Evolutionary conservation across 2,113 vertebrate genomes (phyloP), one percentile per base, ranked within the genome.

Genomic region (Neogobius melanostomus): DNA sequence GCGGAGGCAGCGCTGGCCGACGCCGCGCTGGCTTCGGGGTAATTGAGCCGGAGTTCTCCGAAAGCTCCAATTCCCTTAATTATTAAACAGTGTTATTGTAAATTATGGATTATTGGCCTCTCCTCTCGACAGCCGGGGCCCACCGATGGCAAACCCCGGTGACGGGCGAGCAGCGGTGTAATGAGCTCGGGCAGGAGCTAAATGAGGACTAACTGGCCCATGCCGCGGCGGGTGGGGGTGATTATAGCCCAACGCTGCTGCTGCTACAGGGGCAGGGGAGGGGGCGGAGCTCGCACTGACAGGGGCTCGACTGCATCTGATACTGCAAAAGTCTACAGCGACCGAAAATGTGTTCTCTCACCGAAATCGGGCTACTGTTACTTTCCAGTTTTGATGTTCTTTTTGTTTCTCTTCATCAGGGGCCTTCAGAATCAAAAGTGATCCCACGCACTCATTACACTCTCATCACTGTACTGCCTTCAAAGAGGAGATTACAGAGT

Each of bases 81-180:
- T 91, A 89, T 88, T 89, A 84, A 90, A 52, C 50, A 87, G 77
- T 80, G 82, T 87, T 90, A 82, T 84, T 89, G 81, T 91, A 86
- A 88, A 89, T 88, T 85, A 85, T 87, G 80, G 86, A 91, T 89
- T 90, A 85, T 87, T 85, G 83, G 81, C 80, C 87, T 53, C 82
- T 66, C 43, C 73, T 64, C 52, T 62, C 8, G n/a, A 68, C 70
- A 57, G 54, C 0, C 57, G 74, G 75, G 36, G 69, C 61, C 17
- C 11, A 66, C 45, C 48, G 71, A 68, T 28, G 43, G 60, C 47
- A 60, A 17, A 49, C 49, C 64, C 52, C 80, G 66, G 73, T 82
- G 61, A 81, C 67, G 28, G 11, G 57, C 46, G 52, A 52, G 72
- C 62, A 60, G 0, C 28, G 6, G 48, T 6, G 53, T 54, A 66